phyloP scores from a whole-genome alignment of 2,113 vertebrate species.

The Sinocyclocheilus anophthalmus region DNA sequence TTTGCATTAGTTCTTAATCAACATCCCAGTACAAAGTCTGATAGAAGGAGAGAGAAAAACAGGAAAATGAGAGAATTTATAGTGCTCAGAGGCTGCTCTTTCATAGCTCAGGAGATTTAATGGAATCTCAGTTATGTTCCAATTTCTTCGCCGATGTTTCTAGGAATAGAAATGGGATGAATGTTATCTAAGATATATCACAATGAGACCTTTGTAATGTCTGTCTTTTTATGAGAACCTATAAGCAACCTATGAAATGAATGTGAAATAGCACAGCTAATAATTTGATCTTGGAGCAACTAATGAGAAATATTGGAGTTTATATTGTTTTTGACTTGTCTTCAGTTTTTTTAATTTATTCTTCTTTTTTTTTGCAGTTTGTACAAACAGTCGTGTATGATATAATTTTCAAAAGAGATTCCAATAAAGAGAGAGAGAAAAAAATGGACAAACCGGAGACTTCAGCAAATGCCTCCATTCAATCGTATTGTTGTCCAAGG shows the following conservation, averaged over 20 bases:
- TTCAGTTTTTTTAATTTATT: background rate
- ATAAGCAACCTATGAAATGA: background rate
- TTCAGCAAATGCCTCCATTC: background rate
- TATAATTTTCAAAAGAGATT: background rate
- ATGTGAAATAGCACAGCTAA: background rate
- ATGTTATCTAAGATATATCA: background rate
- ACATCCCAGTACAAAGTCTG: conserved; percentile 33
- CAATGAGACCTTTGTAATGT: background rate
- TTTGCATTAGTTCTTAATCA: conserved; percentile 55
- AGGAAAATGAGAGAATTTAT: background rate
- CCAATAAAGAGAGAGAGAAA: background rate
- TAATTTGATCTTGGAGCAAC: background rate
- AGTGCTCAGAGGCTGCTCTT: background rate
- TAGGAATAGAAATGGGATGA: background rate
- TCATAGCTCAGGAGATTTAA: background rate
- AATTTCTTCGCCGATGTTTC: background rate
- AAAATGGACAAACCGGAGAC: background rate
- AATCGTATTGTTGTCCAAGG: background rate
- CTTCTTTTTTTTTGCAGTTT: background rate
- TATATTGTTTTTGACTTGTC: background rate
- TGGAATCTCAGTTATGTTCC: background rate
- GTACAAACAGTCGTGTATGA: background rate
- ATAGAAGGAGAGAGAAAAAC: conserved; percentile 24
- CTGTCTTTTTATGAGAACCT: background rate
- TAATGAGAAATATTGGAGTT: background rate